Evolutionary conservation across 37 sponge, comb jelly and placozoan species (phyloP), one percentile per base, ranked within the genome.

Genomic region (Ianthella basta): DNA sequence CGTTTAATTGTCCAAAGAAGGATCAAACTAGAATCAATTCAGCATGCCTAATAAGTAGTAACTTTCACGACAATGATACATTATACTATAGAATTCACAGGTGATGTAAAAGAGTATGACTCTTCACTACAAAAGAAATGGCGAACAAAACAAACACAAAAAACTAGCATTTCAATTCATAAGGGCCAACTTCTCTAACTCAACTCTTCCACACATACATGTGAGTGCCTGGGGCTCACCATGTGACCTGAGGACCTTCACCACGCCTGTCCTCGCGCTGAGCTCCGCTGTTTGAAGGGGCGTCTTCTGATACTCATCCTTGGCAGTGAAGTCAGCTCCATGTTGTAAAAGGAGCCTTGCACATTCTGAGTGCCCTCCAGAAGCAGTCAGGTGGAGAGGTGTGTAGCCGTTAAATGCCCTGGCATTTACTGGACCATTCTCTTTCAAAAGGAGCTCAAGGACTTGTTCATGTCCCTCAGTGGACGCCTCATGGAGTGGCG

Each of bases 371-470:
- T 61, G 64, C 5, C 64, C 64, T 29, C 10, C 29, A 27, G 64
- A n/a, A 27, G 64, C 64, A 29, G 64, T 12, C 27, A 61, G 27
- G 64, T 61, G 64, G 4, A 61, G 64, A n/a, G 64, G 64, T 29
- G 64, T 61, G 64, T 10, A 61, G 4, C 64, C 64, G 29, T 61
- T 10, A 89, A 32, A 80, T 29, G 64, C 14, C 29, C 29, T 61
- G 27, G 64, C 24, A 61, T 61, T 61, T 2, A 61, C 29, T n/a
- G 24, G 24, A 27, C 27, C 64, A 2, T 27, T 12, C 27, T 29
- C 24, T 5, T n/a, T 61, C 64, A 61, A 10, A 4, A 61, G 64
- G 27, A 61, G 29, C 4, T 61, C 64, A n/a, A 61, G 64, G 27
- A 27, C 29, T 61, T 61, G 10, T 13, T 4, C 24, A 13, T 61